phyloP scores from a whole-genome alignment of 1,140 invertebrate genomes.

The Aethina tumida region DNA sequence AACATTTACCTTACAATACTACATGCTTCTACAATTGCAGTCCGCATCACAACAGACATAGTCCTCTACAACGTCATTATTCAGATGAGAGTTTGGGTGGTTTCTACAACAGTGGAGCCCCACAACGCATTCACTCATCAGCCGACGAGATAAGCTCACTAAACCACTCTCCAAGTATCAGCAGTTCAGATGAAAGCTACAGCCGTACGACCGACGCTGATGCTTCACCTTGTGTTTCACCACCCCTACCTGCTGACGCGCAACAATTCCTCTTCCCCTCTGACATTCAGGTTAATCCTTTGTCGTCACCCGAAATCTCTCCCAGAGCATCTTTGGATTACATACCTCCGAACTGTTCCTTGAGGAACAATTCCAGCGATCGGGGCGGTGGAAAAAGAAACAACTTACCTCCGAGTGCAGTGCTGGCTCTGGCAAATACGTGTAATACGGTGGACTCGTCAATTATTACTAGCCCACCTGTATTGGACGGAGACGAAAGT shows the following conservation, averaged over 20 bases:
- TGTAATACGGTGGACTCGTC: conserved; percentile 35
- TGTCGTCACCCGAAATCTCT: conserved; percentile 39
- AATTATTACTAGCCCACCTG: conserved; percentile 35
- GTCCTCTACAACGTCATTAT: conserved; percentile 43
- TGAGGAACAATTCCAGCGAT: conserved; percentile 27
- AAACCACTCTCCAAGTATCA: conserved; percentile 66
- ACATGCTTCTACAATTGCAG: too few relatives aligned
- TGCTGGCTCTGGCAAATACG: conserved; percentile 33
- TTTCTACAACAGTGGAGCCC: conserved; percentile 25
- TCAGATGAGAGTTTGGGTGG: conserved; percentile 54
- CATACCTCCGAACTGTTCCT: conserved; percentile 37
- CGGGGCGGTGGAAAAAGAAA: conserved; percentile 27
- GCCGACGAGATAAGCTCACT: conserved; percentile 70
- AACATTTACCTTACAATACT: too few relatives aligned
- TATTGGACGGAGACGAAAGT: conserved; percentile 32
- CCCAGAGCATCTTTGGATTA: conserved; percentile 39
- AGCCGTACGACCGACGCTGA: conserved; percentile 61
- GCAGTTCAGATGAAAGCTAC: conserved; percentile 72
- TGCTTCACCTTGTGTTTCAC: conserved; percentile 50
- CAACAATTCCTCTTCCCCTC: conserved; percentile 51
- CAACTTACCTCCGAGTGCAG: conserved; percentile 38
- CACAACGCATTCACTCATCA: conserved; percentile 56
- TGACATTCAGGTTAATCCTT: conserved; percentile 46
- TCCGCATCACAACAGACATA: conserved; percentile 30
- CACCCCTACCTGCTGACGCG: conserved; percentile 40